These are phyloP conservation scores for Rotaria sp. DNA, from an alignment of 2,888 invertebrate species.

Conservation along the genomic window DNA sequence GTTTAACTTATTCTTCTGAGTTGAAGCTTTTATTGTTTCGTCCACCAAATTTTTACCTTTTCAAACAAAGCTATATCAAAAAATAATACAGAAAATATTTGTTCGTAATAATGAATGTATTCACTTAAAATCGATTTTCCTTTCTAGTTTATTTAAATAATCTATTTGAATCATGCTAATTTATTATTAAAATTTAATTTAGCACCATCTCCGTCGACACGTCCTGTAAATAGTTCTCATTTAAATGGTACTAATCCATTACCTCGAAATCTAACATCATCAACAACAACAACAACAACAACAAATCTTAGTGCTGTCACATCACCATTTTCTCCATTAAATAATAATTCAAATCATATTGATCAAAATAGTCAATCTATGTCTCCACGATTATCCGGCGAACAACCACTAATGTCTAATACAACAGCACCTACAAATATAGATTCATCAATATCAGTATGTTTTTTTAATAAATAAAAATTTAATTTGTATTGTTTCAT, in stretches of 20 bases:
- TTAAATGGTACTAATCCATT: not conserved
- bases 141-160: no score
- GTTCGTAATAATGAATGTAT: no score
- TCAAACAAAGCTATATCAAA: no score
- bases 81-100: no score
- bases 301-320: not conserved
- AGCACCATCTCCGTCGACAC: not conserved
- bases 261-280: not conserved
- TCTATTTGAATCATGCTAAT: no score
- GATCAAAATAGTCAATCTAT: slow-evolving; percentile 20
- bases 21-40: no score
- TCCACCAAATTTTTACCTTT: no score
- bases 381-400: not conserved
- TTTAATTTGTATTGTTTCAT: no score
- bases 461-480: no score
- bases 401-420: not conserved
- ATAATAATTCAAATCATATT: slow-evolving; percentile 1
- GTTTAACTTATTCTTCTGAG: no score
- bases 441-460: not conserved
- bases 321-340: slow-evolving; percentile 28
- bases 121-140: no score
- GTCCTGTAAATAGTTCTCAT: not conserved
- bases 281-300: not conserved
- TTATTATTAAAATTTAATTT: not conserved
- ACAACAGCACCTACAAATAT: not conserved